Evolutionary conservation across 2,797 vertebrate genomes (phyloP).

Genomic region (Brachyalestes nurse): DNA sequence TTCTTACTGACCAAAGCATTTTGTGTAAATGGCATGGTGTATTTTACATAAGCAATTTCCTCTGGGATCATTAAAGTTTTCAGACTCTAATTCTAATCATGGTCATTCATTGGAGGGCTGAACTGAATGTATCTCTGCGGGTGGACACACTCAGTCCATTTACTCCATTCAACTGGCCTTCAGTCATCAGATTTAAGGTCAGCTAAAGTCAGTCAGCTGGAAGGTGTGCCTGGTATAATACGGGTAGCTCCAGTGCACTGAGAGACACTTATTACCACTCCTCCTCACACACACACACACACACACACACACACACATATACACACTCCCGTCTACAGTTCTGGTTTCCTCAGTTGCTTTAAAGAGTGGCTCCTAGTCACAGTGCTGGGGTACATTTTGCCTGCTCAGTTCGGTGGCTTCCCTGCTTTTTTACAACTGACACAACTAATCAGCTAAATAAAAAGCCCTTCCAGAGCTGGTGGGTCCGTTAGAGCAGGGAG

Average conservation of each 20-base stretch:
- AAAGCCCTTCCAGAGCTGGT: too few relatives aligned
- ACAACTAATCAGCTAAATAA: too few relatives aligned
- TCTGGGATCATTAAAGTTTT: too few relatives aligned
- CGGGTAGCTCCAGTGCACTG: constrained; percentile 12
- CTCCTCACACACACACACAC: neutral
- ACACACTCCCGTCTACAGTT: neutral
- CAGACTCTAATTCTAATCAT: neutral
- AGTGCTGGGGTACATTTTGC: neutral
- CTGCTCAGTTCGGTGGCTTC: too few relatives aligned
- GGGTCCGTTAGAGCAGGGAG: neutral
- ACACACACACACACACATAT: neutral
- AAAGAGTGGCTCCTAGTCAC: neutral
- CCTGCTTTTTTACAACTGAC: too few relatives aligned
- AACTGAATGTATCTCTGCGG: constrained; percentile 16
- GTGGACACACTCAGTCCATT: constrained; percentile 42
- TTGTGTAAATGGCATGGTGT: too few relatives aligned
- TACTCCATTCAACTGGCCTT: constrained; percentile 49
- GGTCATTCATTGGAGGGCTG: neutral
- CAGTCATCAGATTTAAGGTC: constrained; percentile 52
- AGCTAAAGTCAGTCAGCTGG: constrained; percentile 32
- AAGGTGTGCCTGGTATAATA: constrained; percentile 23
- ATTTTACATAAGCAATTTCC: too few relatives aligned
- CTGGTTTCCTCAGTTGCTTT: neutral
- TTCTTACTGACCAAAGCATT: too few relatives aligned
- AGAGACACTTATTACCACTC: constrained; percentile 8